These are phyloP conservation scores for Heliangelus exortis DNA, from an alignment of 2,797 vertebrate species.

Conservation along the genomic window DNA sequence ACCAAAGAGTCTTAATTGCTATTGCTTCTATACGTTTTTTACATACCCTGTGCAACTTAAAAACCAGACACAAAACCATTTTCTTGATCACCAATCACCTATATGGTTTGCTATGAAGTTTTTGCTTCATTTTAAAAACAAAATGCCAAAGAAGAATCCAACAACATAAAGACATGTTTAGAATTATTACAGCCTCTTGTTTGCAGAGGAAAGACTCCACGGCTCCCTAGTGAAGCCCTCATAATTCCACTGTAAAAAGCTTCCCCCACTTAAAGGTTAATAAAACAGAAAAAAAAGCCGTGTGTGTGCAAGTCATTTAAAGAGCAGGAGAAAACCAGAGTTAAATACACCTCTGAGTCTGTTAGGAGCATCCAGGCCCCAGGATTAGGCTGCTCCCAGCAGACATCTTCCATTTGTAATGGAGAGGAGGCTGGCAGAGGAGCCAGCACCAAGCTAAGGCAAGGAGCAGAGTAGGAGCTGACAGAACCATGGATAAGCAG, in stretches of 20 bases:
- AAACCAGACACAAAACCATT: not conserved
- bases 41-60: rapidly evolving
- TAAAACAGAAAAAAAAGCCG: not conserved
- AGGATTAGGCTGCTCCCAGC: too few species aligned
- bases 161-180: rapidly evolving
- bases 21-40: too few species aligned
- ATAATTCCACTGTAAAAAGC: not conserved
- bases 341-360: not conserved
- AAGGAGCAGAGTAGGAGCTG: rapidly evolving
- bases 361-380: rapidly evolving
- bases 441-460: rapidly evolving
- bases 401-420: not conserved
- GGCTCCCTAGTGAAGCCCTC: not conserved
- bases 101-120: not conserved
- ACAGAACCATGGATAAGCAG: rapidly evolving
- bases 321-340: not conserved
- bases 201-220: not conserved
- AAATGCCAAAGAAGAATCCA: not conserved
- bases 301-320: not conserved
- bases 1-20: not conserved
- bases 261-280: not conserved
- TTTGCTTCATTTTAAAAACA: not conserved
- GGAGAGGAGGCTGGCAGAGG: not conserved
- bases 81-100: not conserved
- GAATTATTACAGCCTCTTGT: not conserved